Percentiles rank a stretch among this genome's conserved stretches.
These are phyloP conservation scores for Sminthurinus aureus DNA, from an alignment of 2,888 invertebrate genomes.

Conservation along the genomic window DNA sequence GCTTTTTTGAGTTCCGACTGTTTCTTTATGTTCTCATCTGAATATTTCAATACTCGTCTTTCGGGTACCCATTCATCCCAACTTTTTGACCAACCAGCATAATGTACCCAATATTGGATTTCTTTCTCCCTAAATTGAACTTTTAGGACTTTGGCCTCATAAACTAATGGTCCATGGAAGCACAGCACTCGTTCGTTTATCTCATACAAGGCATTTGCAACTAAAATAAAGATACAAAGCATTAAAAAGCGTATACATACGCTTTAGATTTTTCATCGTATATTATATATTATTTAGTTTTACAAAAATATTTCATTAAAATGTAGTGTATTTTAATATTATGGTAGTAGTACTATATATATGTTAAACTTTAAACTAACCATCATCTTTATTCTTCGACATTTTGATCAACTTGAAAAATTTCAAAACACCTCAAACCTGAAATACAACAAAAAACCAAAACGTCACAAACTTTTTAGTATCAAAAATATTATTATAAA, in stretches of 20 bases:
- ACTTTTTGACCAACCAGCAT: slow-evolving; percentile 98
- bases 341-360: too few relatives aligned
- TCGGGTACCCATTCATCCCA: slow-evolving; percentile 95
- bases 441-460: too few relatives aligned
- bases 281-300: too few relatives aligned
- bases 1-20: slow-evolving; percentile 87
- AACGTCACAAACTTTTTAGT: too few relatives aligned
- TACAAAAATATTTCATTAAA: too few relatives aligned
- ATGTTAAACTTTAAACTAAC: too few relatives aligned
- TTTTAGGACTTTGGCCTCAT: slow-evolving; percentile 95
- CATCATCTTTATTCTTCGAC: too few relatives aligned
- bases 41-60: slow-evolving; percentile 86
- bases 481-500: too few relatives aligned
- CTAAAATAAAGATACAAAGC: not conserved
- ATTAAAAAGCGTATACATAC: not conserved
- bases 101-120: slow-evolving; percentile 76
- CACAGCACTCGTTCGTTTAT: slow-evolving; percentile 75
- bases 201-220: slow-evolving; percentile 37
- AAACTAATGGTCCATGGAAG: slow-evolving; percentile 94
- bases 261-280: not conserved
- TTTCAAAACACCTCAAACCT: too few relatives aligned
- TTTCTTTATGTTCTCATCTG: slow-evolving; percentile 84
- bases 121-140: slow-evolving; percentile 83
- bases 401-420: too few relatives aligned
- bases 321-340: too few relatives aligned